Evolutionary conservation across 2,888 invertebrate genomes (phyloP), one percentile per base, ranked within the genome.

Genomic region (Lucinisca nassula): DNA sequence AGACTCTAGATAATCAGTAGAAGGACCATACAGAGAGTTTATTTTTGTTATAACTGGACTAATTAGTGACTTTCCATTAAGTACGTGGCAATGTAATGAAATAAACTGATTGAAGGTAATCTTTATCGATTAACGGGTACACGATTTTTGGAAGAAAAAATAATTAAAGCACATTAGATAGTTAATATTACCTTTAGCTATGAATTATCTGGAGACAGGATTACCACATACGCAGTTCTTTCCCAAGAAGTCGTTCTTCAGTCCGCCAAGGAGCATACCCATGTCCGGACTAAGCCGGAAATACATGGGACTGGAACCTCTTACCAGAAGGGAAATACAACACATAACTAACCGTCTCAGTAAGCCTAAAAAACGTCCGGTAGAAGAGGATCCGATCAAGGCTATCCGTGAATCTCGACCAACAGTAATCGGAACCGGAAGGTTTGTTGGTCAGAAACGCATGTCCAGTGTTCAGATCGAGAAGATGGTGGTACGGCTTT

Each of bases 121-220:
- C 8, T 40, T 40, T 40, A 40, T 40, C 8, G 6, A 40, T 40
- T 40, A 40, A 40, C 8, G 14, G 14, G 14, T 40, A 40, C 14
- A 14, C 6, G 8, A 6, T 40, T 40, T 10, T 40, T 40, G 40
- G 6, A 6, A 10, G 6, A 14, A 40, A 6, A 14, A 40, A 10
- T 40, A 40, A 6, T 40, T 10, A 10, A 10, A 10, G 6, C 14
- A 40, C 14, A 40, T 40, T 6, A 40, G 14, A 14, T 6, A 40
- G 40, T 40, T 40, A 40, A 6, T 40, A 40, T 40, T 10, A 10
- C 40, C 14, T 6, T 32, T 67, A 2, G 58, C 78, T 14, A 92
- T 92, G 92, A 92, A 92, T 85, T 92, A 91, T 49, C 74, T 92
- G 38, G 92, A 92, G 51, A 85, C 90, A 4, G 92, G 92, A 21